Evolutionary conservation across 2,888 invertebrate species (phyloP).

Genomic region (Kryphioiulus occultus): DNA sequence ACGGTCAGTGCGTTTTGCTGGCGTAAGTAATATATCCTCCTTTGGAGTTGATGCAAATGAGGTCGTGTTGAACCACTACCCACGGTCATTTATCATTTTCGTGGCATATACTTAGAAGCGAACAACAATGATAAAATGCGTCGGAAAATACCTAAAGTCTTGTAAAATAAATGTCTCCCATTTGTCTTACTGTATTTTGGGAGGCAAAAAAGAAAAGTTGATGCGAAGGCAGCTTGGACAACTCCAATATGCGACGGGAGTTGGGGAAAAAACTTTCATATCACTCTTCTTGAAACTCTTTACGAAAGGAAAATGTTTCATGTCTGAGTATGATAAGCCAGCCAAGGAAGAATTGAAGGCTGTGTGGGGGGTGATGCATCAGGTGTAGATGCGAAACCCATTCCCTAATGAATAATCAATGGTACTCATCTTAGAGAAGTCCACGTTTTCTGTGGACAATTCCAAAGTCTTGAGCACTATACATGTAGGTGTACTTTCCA

Average conservation of each 20-base stretch:
- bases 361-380: neutral
- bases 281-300: slow-evolving; percentile 26
- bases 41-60: slow-evolving; percentile 43
- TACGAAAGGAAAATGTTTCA: neutral
- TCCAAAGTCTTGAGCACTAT: too few species aligned
- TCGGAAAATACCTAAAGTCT: slow-evolving; percentile 47
- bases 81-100: slow-evolving; percentile 44
- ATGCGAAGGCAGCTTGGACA: slow-evolving; percentile 17
- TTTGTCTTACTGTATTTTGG: slow-evolving; percentile 45
- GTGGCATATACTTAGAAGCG: slow-evolving; percentile 31
- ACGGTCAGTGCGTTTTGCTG: neutral
- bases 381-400: neutral
- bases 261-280: neutral
- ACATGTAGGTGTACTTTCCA: too few species aligned
- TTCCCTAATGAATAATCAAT: neutral
- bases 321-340: neutral
- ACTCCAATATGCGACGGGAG: slow-evolving; percentile 14
- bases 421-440: neutral
- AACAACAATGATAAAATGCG: slow-evolving; percentile 46
- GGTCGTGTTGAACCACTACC: slow-evolving; percentile 41
- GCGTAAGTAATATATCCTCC: slow-evolving; percentile 6
- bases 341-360: neutral
- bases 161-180: slow-evolving; percentile 45
- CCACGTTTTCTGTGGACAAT: neutral
- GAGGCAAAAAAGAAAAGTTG: slow-evolving; percentile 41